phyloP scores from a whole-genome alignment of 2,888 invertebrate species.

The Drosophila recens region DNA sequence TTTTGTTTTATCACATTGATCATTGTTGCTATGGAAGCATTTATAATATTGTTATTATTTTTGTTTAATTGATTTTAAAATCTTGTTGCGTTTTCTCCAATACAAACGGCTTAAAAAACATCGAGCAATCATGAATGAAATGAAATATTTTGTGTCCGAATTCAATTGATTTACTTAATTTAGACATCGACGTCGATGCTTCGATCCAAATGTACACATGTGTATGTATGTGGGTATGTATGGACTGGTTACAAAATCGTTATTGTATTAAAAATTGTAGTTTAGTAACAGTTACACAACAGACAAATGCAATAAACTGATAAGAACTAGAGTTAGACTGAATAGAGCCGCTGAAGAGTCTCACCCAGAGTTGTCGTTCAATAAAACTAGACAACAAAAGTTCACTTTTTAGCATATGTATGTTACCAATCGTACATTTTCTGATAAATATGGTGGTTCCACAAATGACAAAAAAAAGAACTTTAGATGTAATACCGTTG shows the following conservation, averaged over 20 bases:
- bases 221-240: background rate
- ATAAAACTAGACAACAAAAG: background rate
- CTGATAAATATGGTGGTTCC: background rate
- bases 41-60: too few species aligned
- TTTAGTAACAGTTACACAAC: conserved; percentile 1
- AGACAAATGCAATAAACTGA: background rate
- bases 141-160: too few species aligned
- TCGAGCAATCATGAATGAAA: too few species aligned
- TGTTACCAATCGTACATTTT: too few species aligned
- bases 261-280: background rate
- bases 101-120: too few species aligned
- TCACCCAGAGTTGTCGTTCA: background rate
- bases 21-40: too few species aligned
- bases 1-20: too few species aligned
- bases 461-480: background rate
- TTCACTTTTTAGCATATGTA: background rate
- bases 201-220: too few species aligned
- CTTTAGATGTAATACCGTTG: background rate
- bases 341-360: background rate
- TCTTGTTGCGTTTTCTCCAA: too few species aligned
- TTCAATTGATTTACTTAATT: background rate
- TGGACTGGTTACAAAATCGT: conserved; percentile 1
- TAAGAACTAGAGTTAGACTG: background rate
- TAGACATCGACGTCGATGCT: too few species aligned
- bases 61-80: too few species aligned